Evolutionary conservation across 1,140 invertebrate species (phyloP), one percentile per base, ranked within the genome.

Genomic region (Sycobia sp.): DNA sequence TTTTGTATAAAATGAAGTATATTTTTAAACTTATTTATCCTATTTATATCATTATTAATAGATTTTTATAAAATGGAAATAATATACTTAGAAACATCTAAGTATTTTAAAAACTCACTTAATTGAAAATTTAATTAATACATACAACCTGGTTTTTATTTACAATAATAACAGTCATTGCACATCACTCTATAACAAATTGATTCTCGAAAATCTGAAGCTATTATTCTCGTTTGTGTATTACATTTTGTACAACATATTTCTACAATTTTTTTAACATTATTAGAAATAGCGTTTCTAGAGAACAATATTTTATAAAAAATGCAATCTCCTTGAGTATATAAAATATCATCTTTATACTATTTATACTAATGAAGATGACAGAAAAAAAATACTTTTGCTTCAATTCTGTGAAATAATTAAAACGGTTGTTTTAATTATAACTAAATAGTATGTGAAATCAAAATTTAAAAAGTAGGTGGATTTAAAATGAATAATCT

Each of bases 401-500:
- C 41, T 47, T 51, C 13, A 4, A 53, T 23, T 65, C 18, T 50
- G 18, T 49, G 2, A 27, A 27, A 36, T 22, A 14, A 50, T 49
- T 43, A 47, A 54, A 67, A 67, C n/a, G n/a, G n/a, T n/a, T n/a
- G n/a, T n/a, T 67, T 7, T 32, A 32, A 7, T 32, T 32, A 32
- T 32, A 11, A 32, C 5, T 32, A 32, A 7, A 11, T 32, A 7
- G 29, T 32, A 4, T 32, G 18, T 43, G 23, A 16, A 54, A 46
- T 49, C 54, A 53, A 39, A 13, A 2, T 22, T 85, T 86, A 94
- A 79, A 96, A 95, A 36, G 91, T 94, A 3, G 92, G 91, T 47
- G 93, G 90, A 80, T 91, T 94, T 71, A 94, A 85, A 76, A 97
- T 96, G 80, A 98, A 98, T 73, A 97, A 86, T 69, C 88, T 86